Base-by-base conservation (phyloP, 2,113 vertebrate species). In the Dipodomys ordii region DNA sequence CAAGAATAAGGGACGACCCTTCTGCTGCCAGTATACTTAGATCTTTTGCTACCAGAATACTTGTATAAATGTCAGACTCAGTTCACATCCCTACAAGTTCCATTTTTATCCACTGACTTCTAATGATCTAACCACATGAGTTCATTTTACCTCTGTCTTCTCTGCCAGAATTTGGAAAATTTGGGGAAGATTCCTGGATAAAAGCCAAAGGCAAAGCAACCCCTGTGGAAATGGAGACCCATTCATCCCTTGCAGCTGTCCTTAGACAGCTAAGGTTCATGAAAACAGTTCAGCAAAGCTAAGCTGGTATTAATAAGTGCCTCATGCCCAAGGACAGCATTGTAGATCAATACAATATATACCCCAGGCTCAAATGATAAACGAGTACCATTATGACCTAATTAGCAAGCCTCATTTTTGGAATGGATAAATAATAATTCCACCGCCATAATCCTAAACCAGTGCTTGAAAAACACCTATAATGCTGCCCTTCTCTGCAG, bases 351-450 rank as follows among this genome's bases (percentile, higher is more conserved):
- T 96, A 90, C 76, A 81, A 10, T 93, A 15, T 71, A 77, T 80
- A 94, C 71, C 92, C 69, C 73, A 74, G 79, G 88, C 85, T 64
- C 94, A 49, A 53, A 74, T 94, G 95, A 95, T 94, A 69, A 93
- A 96, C 8, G 93, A 91, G 68, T 7, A 49, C 93, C 85, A 95
- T 97, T 97, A 96, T 32, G 93, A 78, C 93, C 95, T 95, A 96
- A 97, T 97, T 97, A 97, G 90, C 91, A 83, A 96, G 91, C 64
- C 87, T 95, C 87, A 44, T 94, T 95, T 91, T 97, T 96, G 82
- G 93, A 97, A 80, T 57, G 82, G 95, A 93, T 96, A 96, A 97
- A 94, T 94, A 94, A 80, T 94, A 93, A 95, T 95, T 89, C 93
- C 46, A 74, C 92, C 90, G 28, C 53, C 92, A 18, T 92, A 73